A percentile compares a stretch with the other conserved stretches of the same genome.
phyloP scores from a whole-genome alignment of 1,140 invertebrate genomes.

The Phortica variegata region DNA sequence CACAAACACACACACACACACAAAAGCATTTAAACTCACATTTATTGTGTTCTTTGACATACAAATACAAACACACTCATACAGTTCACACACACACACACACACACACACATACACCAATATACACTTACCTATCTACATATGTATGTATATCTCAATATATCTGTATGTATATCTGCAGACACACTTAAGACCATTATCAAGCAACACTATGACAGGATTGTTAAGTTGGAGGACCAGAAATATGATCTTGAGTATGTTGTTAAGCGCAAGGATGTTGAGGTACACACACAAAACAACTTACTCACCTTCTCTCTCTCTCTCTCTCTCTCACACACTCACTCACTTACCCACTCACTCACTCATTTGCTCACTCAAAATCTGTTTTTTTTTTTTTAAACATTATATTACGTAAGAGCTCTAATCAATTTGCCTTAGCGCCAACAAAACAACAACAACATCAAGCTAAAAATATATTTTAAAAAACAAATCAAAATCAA shows the following conservation, averaged over 20 bases:
- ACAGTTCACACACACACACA: neutral
- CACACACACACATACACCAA: slow-evolving; percentile 3
- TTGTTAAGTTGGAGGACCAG: slow-evolving; percentile 84
- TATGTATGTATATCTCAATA: slow-evolving; percentile 6
- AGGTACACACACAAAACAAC: slow-evolving; percentile 76
- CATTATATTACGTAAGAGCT: slow-evolving; percentile 24
- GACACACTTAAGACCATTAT: slow-evolving; percentile 78
- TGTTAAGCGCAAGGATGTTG: slow-evolving; percentile 96
- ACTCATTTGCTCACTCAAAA: slow-evolving; percentile 23
- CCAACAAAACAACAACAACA: neutral
- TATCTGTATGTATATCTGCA: slow-evolving; percentile 56
- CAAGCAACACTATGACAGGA: slow-evolving; percentile 84
- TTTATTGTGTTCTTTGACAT: neutral
- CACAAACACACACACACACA: slow-evolving; percentile 1
- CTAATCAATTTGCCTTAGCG: no score
- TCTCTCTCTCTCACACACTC: no score
- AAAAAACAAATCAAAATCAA: slow-evolving; percentile 36
- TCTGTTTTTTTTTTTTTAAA: slow-evolving; percentile 15
- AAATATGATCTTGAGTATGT: slow-evolving; percentile 98
- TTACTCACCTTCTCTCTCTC: no score
- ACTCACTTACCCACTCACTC: no score
- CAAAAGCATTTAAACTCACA: neutral
- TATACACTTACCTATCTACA: slow-evolving; percentile 1
- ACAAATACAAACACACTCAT: neutral
- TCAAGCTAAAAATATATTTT: slow-evolving; percentile 6